Evolutionary conservation across 2,888 invertebrate genomes (phyloP).

Genomic region (Pollenia amentaria): DNA sequence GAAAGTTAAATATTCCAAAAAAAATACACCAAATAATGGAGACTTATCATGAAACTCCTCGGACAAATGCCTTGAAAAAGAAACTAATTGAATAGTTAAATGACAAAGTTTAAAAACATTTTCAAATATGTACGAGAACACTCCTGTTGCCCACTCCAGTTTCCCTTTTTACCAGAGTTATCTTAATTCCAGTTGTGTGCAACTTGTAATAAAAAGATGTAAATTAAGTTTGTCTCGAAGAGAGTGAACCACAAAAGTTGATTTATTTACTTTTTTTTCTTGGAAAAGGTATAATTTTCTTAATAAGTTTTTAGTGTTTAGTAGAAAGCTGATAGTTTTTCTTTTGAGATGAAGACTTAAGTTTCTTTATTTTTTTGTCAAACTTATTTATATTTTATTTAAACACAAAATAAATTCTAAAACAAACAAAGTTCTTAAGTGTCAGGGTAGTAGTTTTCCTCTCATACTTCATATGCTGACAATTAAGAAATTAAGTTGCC

Average conservation of each 20-base stretch:
- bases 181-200: neutral
- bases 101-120: constrained; percentile 51
- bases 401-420: constrained; percentile 61
- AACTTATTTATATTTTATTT: constrained; percentile 57
- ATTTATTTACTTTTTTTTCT: constrained; percentile 44
- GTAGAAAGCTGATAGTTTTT: constrained; percentile 70
- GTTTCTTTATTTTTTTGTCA: constrained; percentile 46
- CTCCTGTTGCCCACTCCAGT: neutral
- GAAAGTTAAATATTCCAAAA: constrained; percentile 28
- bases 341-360: neutral
- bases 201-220: constrained; percentile 41
- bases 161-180: neutral
- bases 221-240: constrained; percentile 66
- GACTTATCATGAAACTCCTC: neutral
- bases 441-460: constrained; percentile 15
- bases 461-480: constrained; percentile 78
- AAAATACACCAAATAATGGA: neutral
- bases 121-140: neutral
- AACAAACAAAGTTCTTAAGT: constrained; percentile 1
- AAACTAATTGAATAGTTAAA: constrained; percentile 69
- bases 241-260: constrained; percentile 59
- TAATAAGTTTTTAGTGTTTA: constrained; percentile 45
- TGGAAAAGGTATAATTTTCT: constrained; percentile 56
- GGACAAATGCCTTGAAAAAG: constrained; percentile 34
- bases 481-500: constrained; percentile 84